Evolutionary conservation across 2,797 vertebrate species (phyloP), one percentile per base, ranked within the genome.

Genomic region (Rhinogobio ventralis): DNA sequence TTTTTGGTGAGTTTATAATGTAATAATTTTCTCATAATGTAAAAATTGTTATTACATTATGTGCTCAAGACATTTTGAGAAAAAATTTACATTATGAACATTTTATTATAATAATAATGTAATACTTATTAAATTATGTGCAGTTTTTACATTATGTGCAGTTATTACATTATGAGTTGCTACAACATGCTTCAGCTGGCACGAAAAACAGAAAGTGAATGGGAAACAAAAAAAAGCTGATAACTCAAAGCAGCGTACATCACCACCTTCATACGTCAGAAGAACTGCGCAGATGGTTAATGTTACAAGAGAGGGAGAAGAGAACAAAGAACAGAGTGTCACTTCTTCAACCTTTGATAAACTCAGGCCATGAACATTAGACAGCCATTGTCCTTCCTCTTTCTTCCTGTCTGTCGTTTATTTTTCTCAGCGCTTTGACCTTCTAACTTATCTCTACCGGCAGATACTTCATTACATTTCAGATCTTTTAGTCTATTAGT

Each of bases 261-360:
- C 51, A 78, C 13, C 64, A 78, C 49, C n/a, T 15, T 57, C 74
- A 79, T 53, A 57, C 55, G 7, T 72, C 76, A 85, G 42, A 51
- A 49, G 62, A 71, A 15, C 75, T n/a, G n/a, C 5, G 3, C 25
- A 84, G n/a, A 33, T 46, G 66, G 74, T 69, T 68, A 77, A 23
- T 51, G n/a, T 78, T 51, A 33, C n/a, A 20, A 20, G 5, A 64
- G 49, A 67, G 62, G 45, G 33, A 66, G 60, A 67, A 30, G 88
- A 91, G 49, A 79, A 80, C 60, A 67, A 67, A 75, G 62, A 69
- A 81, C 39, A 75, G 33, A 66, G 46, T 46, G 36, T 71, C 66
- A 55, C 14, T 78, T 83, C 46, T 55, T 17, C 51, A 83, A 30
- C 25, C 82, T 45, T 68, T 77, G 82, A 84, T 84, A 77, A 84